phyloP scores from a whole-genome alignment of 2,888 invertebrate genomes.

The Eupithecia abbreviata region DNA sequence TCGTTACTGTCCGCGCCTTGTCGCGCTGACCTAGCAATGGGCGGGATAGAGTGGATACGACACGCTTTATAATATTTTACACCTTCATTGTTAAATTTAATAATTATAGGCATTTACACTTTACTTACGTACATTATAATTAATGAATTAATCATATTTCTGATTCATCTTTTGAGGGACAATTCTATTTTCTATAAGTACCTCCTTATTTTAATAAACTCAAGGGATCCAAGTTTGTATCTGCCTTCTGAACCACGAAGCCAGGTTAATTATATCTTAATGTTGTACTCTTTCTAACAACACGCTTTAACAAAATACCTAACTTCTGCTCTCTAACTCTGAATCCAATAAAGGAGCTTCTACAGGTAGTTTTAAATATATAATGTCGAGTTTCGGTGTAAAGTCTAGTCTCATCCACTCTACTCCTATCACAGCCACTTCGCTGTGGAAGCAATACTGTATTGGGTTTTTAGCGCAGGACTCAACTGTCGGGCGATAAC shows the following conservation, averaged over 20 bases:
- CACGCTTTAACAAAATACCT: not conserved
- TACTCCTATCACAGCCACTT: constrained; percentile 57
- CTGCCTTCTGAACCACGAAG: not conserved
- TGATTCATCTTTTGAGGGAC: too few species aligned
- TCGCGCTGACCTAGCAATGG: constrained; percentile 78
- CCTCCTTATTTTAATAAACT: not conserved
- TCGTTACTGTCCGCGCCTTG: constrained; percentile 81
- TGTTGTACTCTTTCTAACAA: not conserved
- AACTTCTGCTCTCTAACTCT: not conserved
- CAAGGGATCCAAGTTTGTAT: not conserved
- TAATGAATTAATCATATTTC: too few species aligned
- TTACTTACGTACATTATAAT: too few species aligned
- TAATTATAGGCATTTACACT: too few species aligned
- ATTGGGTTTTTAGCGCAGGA: constrained; percentile 80
- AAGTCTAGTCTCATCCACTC: constrained; percentile 53
- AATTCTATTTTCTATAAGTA: too few species aligned
- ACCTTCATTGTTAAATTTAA: too few species aligned
- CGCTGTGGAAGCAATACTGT: constrained; percentile 84
- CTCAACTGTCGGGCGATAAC: constrained; percentile 68
- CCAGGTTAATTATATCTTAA: not conserved
- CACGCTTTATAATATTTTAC: too few species aligned
- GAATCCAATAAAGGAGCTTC: not conserved
- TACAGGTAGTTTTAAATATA: not conserved
- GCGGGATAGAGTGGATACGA: constrained; percentile 56
- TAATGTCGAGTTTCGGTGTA: not conserved